Base-by-base conservation (phyloP, 2,797 vertebrate genomes). In the Sebastes vulpes region DNA sequence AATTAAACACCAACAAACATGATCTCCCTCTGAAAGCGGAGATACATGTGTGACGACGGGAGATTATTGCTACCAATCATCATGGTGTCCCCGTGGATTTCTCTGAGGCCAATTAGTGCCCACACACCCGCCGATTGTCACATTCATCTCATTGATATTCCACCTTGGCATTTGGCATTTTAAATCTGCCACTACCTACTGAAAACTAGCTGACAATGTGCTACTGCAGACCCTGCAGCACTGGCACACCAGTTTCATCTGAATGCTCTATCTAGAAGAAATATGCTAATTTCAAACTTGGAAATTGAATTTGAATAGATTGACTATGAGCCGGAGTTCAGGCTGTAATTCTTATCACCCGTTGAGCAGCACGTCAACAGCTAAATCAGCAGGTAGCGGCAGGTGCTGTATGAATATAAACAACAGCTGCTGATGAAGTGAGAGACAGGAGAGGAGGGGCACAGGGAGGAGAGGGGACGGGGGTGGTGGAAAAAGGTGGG, bases 351-450 rank as follows among this genome's bases (percentile, higher is more conserved):
- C 83, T 87, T 85, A 90, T 87, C 76, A 35, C 53, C 78, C 31
- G 61, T 18, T 9, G 85, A 86, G 88, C 83, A 23, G 89, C 83
- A 79, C 82, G 21, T 85, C 89, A 80, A 85, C 86, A 84, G 84
- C 85, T 85, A 76, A 85, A 89, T 88, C 89, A 86, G 93, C 92
- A 92, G 91, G 88, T 90, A 85, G 87, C 56, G 82, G 73, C 90
- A 90, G 92, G 90, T 90, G 91, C 75, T 78, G 78, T 63, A 85
- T 84, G 83, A 90, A 91, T 88, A 86, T 90, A 90, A 93, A 93
- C 93, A 93, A 90, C 92, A 91, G 90, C 88, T 93, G 91, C 81
- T 89, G 90, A 89, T 88, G 83, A 82, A 82, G 83, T 78, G 88
- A 9, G 26, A 71, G 72, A 11, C 79, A 21, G 31, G 50, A 46